Evolutionary conservation across 2,797 vertebrate genomes (phyloP).

Genomic region (Jordanella pulchra): DNA sequence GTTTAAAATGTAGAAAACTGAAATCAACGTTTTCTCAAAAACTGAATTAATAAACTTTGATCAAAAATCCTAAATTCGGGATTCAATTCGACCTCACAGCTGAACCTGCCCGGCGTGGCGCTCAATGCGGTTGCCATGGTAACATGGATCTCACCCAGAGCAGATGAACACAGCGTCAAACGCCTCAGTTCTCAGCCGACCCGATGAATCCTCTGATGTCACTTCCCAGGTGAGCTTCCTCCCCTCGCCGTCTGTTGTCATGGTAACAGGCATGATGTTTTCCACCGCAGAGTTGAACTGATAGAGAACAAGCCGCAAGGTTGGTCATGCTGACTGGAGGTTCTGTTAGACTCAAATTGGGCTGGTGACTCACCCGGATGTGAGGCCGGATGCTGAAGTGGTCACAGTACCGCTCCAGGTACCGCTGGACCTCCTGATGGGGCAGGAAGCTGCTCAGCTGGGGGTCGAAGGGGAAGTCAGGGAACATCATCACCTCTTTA

Average conservation of each 20-base stretch:
- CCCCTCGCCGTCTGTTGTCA: constrained; percentile 31
- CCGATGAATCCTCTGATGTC: constrained; percentile 60
- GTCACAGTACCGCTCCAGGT: constrained; percentile 79
- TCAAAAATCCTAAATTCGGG: too few species aligned
- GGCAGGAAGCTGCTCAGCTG: constrained; percentile 78
- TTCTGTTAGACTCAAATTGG: not conserved
- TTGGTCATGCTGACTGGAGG: not conserved
- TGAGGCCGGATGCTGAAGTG: constrained; percentile 64
- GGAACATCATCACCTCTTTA: constrained; percentile 88
- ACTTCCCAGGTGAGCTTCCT: constrained; percentile 72
- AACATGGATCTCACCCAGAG: constrained; percentile 68
- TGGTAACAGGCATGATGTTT: constrained; percentile 65
- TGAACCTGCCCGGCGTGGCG: too few species aligned
- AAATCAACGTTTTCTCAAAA: too few species aligned
- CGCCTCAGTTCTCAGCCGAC: constrained; percentile 55
- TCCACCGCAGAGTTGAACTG: constrained; percentile 80
- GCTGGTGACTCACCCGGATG: constrained; percentile 69
- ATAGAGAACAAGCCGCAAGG: not conserved
- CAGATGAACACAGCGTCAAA: constrained; percentile 79
- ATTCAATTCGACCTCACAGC: too few species aligned
- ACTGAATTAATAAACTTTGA: too few species aligned
- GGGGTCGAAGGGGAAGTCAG: constrained; percentile 81
- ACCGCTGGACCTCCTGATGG: constrained; percentile 77
- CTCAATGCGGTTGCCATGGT: not conserved
- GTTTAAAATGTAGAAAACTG: too few species aligned